Percentiles rank a stretch among this genome's conserved stretches.
These are phyloP conservation scores for Corvus moneduloides DNA, from an alignment of 2,113 vertebrate genomes.

Conservation along the genomic window DNA sequence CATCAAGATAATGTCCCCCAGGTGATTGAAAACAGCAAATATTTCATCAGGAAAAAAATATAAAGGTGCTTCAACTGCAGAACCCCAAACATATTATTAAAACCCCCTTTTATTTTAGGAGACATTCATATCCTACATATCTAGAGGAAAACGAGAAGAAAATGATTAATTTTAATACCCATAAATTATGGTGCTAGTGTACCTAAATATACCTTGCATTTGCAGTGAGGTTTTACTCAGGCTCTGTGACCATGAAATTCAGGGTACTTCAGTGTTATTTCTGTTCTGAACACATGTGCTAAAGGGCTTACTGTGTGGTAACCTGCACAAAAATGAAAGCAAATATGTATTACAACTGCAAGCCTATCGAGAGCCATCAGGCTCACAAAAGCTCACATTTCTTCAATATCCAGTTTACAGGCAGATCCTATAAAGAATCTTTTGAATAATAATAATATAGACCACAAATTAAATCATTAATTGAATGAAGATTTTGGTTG, in stretches of 20 bases:
- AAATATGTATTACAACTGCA: not conserved
- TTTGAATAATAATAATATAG: slow-evolving; percentile 43
- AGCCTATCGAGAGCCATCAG: slow-evolving; percentile 9
- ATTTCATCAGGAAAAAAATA: slow-evolving; percentile 82
- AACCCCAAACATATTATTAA: slow-evolving; percentile 74
- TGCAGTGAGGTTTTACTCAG: slow-evolving; percentile 79
- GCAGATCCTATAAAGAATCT: slow-evolving; percentile 50
- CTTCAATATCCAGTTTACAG: slow-evolving; percentile 64
- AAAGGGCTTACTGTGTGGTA: not conserved
- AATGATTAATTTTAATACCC: slow-evolving; percentile 83
- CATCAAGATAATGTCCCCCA: slow-evolving; percentile 90
- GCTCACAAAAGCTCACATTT: slow-evolving; percentile 57
- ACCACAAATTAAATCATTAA: not conserved
- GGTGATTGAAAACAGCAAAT: slow-evolving; percentile 89
- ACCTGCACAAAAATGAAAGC: not conserved
- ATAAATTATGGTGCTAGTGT: slow-evolving; percentile 75
- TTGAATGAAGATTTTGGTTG: not conserved
- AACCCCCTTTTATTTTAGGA: slow-evolving; percentile 66
- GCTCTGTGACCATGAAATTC: not conserved
- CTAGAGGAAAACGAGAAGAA: slow-evolving; percentile 74
- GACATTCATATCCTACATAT: slow-evolving; percentile 75
- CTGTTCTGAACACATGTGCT: not conserved
- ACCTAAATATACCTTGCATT: slow-evolving; percentile 78
- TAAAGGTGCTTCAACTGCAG: slow-evolving; percentile 79
- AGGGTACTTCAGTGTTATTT: not conserved